phyloP scores from a whole-genome alignment of 2,797 vertebrate genomes.

The Halcyon chelicuti region DNA sequence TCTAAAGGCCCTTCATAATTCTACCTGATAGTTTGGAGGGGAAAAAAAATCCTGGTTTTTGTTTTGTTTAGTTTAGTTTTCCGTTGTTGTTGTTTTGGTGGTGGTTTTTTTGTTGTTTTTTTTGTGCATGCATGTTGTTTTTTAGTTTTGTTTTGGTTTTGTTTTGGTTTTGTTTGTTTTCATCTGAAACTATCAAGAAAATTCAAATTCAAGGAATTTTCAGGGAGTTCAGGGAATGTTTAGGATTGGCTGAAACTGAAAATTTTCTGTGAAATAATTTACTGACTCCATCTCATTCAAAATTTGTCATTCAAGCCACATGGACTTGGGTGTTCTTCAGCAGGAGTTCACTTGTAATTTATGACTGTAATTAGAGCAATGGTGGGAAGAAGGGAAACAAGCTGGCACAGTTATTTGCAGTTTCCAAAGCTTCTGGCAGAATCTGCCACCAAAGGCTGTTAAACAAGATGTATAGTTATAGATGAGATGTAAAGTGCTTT shows the following conservation, averaged over 20 bases:
- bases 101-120: too few relatives aligned
- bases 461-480: neutral
- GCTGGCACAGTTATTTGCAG: neutral
- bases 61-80: too few relatives aligned
- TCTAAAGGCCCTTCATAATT: neutral
- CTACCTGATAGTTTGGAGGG: neutral
- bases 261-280: neutral
- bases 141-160: neutral
- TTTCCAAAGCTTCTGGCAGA: neutral
- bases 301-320: neutral
- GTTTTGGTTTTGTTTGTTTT: accelerated
- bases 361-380: neutral
- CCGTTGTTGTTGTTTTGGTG: too few relatives aligned
- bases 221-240: neutral
- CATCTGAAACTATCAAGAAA: neutral
- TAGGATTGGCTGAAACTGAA: neutral
- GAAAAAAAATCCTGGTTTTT: neutral
- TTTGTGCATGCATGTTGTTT: too few relatives aligned
- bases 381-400: neutral
- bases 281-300: neutral
- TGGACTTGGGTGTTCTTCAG: neutral
- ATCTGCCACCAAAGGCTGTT: neutral
- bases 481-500: neutral
- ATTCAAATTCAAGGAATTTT: neutral
- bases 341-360: neutral